These are phyloP conservation scores for Lycia hirtaria DNA, from an alignment of 2,888 invertebrate genomes.

Conservation along the genomic window DNA sequence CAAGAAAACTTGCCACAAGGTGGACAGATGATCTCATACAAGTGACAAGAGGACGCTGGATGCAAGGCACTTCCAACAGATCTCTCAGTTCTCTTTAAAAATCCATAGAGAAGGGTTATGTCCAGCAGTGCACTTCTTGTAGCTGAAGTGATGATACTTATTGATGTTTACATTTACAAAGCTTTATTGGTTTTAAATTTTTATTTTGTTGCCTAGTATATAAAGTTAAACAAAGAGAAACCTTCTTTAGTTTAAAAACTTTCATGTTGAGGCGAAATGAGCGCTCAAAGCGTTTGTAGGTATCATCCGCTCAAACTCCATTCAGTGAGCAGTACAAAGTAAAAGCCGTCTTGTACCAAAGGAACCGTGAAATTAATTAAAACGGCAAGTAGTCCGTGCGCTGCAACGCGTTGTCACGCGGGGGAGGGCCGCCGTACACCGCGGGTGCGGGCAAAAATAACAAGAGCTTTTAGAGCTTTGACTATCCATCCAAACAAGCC, in stretches of 20 bases:
- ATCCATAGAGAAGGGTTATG: too few relatives aligned
- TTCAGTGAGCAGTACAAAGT: conserved; percentile 28
- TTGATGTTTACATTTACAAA: too few relatives aligned
- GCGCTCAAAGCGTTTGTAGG: conserved; percentile 17
- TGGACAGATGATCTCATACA: too few relatives aligned
- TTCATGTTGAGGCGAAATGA: conserved; percentile 2
- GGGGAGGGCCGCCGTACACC: background rate
- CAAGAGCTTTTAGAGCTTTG: background rate
- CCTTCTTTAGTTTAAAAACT: conserved; percentile 9
- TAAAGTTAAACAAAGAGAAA: too few relatives aligned
- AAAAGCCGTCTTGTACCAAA: conserved; percentile 35
- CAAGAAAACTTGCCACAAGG: too few relatives aligned
- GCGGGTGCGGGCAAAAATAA: background rate
- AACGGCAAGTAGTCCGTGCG: conserved; percentile 21
- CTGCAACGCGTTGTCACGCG: conserved; percentile 28
- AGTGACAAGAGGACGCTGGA: too few relatives aligned
- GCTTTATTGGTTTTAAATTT: too few relatives aligned
- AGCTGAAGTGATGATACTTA: too few relatives aligned
- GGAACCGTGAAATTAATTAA: conserved; percentile 42
- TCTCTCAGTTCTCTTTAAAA: too few relatives aligned
- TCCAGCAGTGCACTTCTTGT: too few relatives aligned
- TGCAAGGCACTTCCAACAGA: too few relatives aligned
- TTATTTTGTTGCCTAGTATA: too few relatives aligned
- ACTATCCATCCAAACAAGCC: background rate
- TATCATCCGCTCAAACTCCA: conserved; percentile 20